Evolutionary conservation across 2,888 invertebrate genomes (phyloP).

Genomic region (Drosophila emarginata): DNA sequence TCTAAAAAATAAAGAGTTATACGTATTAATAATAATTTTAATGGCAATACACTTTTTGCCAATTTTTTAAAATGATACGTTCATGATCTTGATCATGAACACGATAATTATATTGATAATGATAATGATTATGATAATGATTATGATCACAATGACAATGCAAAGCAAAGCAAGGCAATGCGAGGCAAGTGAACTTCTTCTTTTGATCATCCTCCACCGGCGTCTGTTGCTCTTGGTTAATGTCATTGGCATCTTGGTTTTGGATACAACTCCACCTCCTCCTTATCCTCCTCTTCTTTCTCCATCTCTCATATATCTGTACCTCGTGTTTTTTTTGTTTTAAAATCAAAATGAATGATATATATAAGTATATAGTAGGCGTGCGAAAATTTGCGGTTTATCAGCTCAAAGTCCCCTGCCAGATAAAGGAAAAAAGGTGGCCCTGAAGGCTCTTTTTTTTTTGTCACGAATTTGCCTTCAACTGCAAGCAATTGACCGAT

Average conservation of each 20-base stretch:
- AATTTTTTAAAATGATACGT: conserved; percentile 35
- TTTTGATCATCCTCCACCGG: neutral
- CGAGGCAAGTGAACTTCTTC: conserved; percentile 65
- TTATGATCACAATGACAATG: neutral
- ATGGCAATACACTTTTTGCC: conserved; percentile 9
- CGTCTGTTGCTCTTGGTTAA: conserved; percentile 30
- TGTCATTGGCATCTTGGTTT: conserved; percentile 64
- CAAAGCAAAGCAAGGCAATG: neutral
- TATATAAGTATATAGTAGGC: conserved; percentile 16
- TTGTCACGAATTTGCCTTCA: conserved; percentile 42
- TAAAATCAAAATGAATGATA: conserved; percentile 31
- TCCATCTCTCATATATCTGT: no score
- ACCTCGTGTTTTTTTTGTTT: no score
- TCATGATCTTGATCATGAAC: conserved; percentile 48
- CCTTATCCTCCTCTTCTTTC: neutral
- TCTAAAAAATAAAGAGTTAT: no score
- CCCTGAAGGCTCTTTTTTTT: conserved; percentile 22
- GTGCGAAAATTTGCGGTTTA: conserved; percentile 30
- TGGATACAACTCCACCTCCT: conserved; percentile 8
- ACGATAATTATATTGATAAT: conserved; percentile 1
- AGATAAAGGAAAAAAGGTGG: conserved; percentile 42
- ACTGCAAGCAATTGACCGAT: conserved; percentile 54
- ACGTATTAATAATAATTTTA: conserved; percentile 10
- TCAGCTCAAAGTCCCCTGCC: conserved; percentile 43
- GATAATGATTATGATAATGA: conserved; percentile 1